Base-by-base conservation (phyloP, 2,113 vertebrate species). In the Myotis lucifugus region DNA sequence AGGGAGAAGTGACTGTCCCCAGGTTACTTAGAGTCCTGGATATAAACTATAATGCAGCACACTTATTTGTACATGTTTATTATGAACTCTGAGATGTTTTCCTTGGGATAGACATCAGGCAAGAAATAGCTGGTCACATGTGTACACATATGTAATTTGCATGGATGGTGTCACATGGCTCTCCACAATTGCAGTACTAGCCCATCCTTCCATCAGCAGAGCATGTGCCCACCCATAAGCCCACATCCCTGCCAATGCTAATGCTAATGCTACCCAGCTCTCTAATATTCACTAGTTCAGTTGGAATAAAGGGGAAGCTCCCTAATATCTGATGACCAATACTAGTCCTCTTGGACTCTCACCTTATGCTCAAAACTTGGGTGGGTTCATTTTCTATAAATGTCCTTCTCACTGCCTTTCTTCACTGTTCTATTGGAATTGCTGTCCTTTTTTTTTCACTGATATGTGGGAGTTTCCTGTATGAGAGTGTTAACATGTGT, bases 151-250 rank as follows among this genome's bases (percentile, higher is more conserved):
- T 18, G 32, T 34, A 23, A 19, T 46, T 64, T 32, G 18, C 18
- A 40, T 11, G 25, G 25, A 5, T 29, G 19, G 48, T 1, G 32
- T 17, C 37, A 37, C 8, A 1, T 19, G 40, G 18, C 15, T n/a
- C 3, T n/a, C 42, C 52, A 8, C 6, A 19, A 52, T 1, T 3
- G 23, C 0, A 0, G 48, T 2, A 10, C 59, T 2, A 19, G 54
- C 48, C 37, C 54, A 52, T 10, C 27, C 27, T 72, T 34, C 59
- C 18, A 10, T 2, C 59, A 23, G 32, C 3, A 46, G 12, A 52
- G 12, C 10, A 23, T 3, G 14, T 54, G 19, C 0, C 6, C 27
- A 8, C 1, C 34, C 25, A 40, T 4, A 42, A 23, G 5, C 21
- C 5, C 17, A 17, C 0, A 3, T 14, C 9, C 5, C 74, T 2